These are phyloP conservation scores for Mystacornis crossleyi DNA, from an alignment of 2,113 vertebrate species.

Conservation along the genomic window DNA sequence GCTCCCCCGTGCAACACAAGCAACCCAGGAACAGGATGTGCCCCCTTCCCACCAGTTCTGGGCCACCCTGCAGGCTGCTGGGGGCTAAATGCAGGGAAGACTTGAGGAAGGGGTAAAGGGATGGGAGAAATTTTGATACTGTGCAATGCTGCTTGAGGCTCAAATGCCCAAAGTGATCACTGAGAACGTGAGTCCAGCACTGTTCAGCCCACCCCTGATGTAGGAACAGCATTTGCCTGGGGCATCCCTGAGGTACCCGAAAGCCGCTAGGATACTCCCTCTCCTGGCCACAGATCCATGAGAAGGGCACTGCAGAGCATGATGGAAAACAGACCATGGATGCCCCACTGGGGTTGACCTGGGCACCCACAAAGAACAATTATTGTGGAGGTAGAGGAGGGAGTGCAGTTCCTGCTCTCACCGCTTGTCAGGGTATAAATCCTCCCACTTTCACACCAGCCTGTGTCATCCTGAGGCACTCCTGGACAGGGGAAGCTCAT, in stretches of 20 bases:
- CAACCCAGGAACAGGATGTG: rapidly evolving
- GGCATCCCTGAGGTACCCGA: not conserved
- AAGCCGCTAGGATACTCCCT: not conserved
- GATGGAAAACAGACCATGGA: not conserved
- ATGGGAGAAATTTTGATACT: not conserved
- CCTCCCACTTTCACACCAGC: not conserved
- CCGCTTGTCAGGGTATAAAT: rapidly evolving
- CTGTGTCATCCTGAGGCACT: not conserved
- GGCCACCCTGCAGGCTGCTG: not conserved
- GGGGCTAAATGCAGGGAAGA: not conserved
- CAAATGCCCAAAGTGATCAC: not conserved
- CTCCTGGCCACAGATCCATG: not conserved
- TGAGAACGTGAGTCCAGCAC: not conserved
- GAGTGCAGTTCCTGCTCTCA: not conserved
- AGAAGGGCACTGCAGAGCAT: not conserved
- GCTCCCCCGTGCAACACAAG: not conserved
- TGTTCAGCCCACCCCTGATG: not conserved
- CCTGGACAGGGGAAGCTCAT: not conserved
- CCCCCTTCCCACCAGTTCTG: not conserved
- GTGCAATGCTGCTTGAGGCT: not conserved
- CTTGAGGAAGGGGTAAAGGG: not conserved
- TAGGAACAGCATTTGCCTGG: not conserved
- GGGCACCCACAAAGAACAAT: not conserved
- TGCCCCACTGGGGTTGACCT: not conserved
- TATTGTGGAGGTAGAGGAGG: not conserved